phyloP scores from a whole-genome alignment of 2,888 invertebrate genomes.

The Mythimna lalbum region DNA sequence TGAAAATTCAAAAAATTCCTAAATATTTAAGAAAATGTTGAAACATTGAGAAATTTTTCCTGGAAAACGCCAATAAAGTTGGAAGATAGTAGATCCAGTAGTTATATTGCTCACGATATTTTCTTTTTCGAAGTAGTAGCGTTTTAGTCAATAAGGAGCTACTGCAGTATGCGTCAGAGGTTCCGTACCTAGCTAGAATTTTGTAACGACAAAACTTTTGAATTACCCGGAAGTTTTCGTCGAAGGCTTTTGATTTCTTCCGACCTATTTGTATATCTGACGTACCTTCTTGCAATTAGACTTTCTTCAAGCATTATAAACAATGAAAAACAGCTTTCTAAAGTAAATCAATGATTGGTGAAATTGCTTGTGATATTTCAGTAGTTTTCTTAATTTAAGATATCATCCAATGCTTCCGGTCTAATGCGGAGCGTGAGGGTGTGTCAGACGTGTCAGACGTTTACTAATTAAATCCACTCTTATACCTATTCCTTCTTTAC shows the following conservation, averaged over 20 bases:
- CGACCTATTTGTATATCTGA: no score
- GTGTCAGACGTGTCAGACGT: no score
- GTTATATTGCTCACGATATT: conserved; percentile 37
- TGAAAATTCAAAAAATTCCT: conserved; percentile 19
- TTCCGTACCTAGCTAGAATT: neutral
- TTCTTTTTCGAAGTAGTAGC: conserved; percentile 32
- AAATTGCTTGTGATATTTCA: no score
- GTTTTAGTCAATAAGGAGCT: conserved; percentile 32
- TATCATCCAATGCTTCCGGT: no score
- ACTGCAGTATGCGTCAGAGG: conserved; percentile 22
- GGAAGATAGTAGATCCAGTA: conserved; percentile 19
- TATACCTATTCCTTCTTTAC: no score
- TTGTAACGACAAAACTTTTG: neutral
- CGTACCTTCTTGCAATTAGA: neutral
- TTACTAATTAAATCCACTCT: no score
- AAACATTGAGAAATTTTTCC: conserved; percentile 27
- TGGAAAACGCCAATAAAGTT: conserved; percentile 43
- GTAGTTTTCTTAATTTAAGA: no score
- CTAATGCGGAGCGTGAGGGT: no score
- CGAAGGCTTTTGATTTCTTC: no score
- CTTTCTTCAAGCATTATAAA: neutral
- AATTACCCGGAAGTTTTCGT: neutral
- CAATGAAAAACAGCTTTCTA: neutral
- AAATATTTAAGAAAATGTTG: conserved; percentile 23
- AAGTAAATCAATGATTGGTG: neutral